Base-by-base conservation (phyloP, 37 sponge, comb jelly and placozoan genomes). In the Chondrosia reniformis region DNA sequence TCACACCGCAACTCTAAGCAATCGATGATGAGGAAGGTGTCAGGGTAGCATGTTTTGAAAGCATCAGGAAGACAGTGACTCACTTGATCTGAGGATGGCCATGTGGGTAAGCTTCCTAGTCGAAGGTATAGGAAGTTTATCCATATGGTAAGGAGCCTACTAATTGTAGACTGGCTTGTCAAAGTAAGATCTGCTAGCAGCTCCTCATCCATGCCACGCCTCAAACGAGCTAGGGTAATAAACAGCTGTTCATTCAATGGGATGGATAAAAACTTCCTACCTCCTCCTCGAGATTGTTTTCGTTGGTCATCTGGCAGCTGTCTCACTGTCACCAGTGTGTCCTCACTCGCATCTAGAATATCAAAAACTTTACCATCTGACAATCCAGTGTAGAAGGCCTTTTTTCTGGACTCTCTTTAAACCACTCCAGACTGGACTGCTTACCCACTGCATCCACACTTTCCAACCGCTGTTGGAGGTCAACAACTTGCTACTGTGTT, bases 11-110 rank as follows among this genome's bases (percentile, higher is more conserved):
- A 15, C 59, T 76, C 77, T 30, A 24, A 27, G 28, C 28, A 12
- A 79, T 75, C 86, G 65, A 85, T 59, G 27, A 85, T 73, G 3
- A 79, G 52, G 17, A 31, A 25, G 5, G 81, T 74, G 13, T 28
- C 56, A 45, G 81, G 81, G 39, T 85, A 85, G 21, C 41, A 5
- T 12, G 36, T 66, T 52, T 45, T 79, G 31, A 85, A 79, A 38
- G 2, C 15, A 15, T 57, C 12, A 3, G 80, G 86, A 67, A 85
- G 64, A 44, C 49, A 28, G 19, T 31, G 24, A 10, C 46, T 64
- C 10, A 73, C 40, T 40, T 33, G 37, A n/a, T 84, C 74, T 58
- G 33, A 25, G 37, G 56, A 4, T 46, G 85, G 85, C 80, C 75
- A 80, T 19, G n/a, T 61, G 31, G 46, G 49, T 31, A 84, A 12